These are phyloP conservation scores for Platycnemis pennipes DNA, from an alignment of 2,888 invertebrate species.

Conservation along the genomic window DNA sequence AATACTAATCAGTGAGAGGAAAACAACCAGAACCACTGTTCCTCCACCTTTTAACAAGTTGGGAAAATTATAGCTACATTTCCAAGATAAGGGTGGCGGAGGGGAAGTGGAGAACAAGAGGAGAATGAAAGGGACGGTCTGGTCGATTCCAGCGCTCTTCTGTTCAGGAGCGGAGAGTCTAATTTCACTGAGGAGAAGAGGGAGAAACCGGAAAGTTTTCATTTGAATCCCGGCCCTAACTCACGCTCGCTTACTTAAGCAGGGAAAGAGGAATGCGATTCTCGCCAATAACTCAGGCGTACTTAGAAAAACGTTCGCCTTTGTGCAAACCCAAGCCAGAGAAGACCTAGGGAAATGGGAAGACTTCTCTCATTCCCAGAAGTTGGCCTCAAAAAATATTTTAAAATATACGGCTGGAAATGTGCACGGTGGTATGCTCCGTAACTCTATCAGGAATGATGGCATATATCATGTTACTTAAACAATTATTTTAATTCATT, in stretches of 20 bases:
- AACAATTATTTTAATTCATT: too few species aligned
- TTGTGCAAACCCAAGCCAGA: not conserved
- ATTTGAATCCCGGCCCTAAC: not conserved
- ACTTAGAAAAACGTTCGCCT: not conserved
- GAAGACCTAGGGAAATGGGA: too few species aligned
- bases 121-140: not conserved
- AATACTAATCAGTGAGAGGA: not conserved
- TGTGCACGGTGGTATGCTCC: too few species aligned
- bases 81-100: not conserved
- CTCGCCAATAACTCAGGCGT: not conserved
- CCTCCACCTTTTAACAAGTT: not conserved
- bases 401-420: too few species aligned
- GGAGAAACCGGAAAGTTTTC: not conserved
- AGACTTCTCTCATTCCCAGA: too few species aligned
- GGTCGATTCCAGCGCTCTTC: not conserved
- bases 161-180: not conserved
- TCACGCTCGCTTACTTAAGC: not conserved
- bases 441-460: too few species aligned
- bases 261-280: not conserved
- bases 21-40: not conserved
- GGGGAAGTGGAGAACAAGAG: not conserved
- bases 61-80: not conserved
- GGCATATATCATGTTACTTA: too few species aligned
- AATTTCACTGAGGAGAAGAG: not conserved
- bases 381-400: too few species aligned